Base-by-base conservation (phyloP, 2,797 vertebrate species). In the Trematomus bernacchii region DNA sequence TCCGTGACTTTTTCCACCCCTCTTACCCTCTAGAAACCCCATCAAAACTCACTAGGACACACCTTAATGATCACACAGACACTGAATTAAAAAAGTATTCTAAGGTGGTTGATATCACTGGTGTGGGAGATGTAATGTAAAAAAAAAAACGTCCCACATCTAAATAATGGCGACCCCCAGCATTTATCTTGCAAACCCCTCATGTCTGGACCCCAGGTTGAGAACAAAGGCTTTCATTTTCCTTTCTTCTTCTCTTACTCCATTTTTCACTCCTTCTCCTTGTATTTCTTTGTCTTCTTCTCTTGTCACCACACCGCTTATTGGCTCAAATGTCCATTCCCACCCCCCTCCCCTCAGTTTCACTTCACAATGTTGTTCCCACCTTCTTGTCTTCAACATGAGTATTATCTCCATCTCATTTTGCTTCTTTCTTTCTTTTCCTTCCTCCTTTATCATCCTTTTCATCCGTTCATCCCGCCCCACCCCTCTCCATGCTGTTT, bases 401-500 rank as follows among this genome's bases (percentile, higher is more conserved):
- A 76, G 54, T 71, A 65, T 63, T 14, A 60, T 14, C 46, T 33
- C 7, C 10, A 6, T 62, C 54, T 63, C 19, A 61, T 37, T 65
- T 48, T 48, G 23, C n/a, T 42, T 14, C 57, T 75, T 53, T 65
- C 65, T 67, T 70, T 65, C 16, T 58, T 15, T 37, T 51, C 7
- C 23, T 19, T 55, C 42, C 18, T 60, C 10, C 40, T 27, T 13
- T 51, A 50, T n/a, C 43, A 21, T 44, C 79, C 33, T 47, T 43
- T 15, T 44, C 71, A 3, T 59, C 66, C 3, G 1, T 85, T 37
- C 21, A 72, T 78, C 63, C 63, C 53, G 30, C 77, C 42, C 81
- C 71, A 55, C 61, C 76, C 3, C 44, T 65, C 67, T 54, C 76
- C 0, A 37, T 60, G 43, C 53, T 16, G 40, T 78, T 72, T 83